Base-by-base conservation (phyloP, 2,113 vertebrate genomes). In the Anguilla japonica region DNA sequence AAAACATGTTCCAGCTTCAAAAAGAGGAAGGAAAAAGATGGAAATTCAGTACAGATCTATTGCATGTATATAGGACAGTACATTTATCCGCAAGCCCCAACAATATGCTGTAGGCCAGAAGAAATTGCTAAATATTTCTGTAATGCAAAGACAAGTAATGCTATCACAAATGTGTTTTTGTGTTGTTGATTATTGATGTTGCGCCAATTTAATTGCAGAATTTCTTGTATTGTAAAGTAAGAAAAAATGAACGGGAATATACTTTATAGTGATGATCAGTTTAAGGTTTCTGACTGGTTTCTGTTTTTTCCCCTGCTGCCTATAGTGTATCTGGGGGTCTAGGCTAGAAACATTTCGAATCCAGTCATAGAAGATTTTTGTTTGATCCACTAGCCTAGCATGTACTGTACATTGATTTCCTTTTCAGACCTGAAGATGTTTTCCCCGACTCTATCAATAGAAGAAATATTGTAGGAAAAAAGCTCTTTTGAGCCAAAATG, bases 371-470 rank as follows among this genome's bases (percentile, higher is more conserved):
- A 26, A 26, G 15, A n/a, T n/a, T 56, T 26, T 53, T 34, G 26
- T 50, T 82, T 53, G 81, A 50, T 75, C 26, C 26, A 34, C 3
- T 75, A 75, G 1, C n/a, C 29, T 34, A 75, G 71, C n/a, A 75
- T 26, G 26, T 75, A 75, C 26, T 75, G 71, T 81, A 83, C 87
- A 86, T 88, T 39, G 87, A 89, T 87, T 87, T 67, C n/a, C 57
- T 50, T 75, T 20, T 88, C 87, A 79, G 79, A 79, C 39, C 80
- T 39, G 50, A 46, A 57, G 41, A 9, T 63, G 34, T 82, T 85
- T 22, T 18, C 63, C 57, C n/a, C 43, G 86, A 87, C 87, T 13
- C 71, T 86, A 87, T 87, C 86, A 81, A 60, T 40, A 41, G 53
- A 83, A 78, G 85, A 87, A 83, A 15, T 87, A 84, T 41, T 67